Percentiles rank a stretch among this genome's conserved stretches.
phyloP scores from a whole-genome alignment of 2,888 invertebrate species.

The Morpho achilles region DNA sequence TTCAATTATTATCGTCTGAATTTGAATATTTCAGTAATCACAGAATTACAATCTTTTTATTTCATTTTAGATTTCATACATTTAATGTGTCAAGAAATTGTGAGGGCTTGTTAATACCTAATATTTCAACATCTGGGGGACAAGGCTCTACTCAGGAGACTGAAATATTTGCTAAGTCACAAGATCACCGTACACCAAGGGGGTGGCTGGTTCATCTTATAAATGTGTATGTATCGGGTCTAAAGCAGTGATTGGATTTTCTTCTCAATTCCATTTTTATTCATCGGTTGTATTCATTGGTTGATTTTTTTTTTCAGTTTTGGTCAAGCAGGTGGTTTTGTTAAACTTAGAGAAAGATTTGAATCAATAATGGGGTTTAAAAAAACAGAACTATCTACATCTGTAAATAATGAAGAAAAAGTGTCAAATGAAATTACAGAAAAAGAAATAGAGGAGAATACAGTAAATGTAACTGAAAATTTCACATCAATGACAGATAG shows the following conservation, averaged over 20 bases:
- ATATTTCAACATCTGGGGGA: conserved; percentile 66
- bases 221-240: conserved; percentile 80
- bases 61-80: conserved; percentile 85
- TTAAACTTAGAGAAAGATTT: conserved; percentile 90
- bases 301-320: conserved; percentile 76
- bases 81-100: conserved; percentile 89
- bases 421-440: conserved; percentile 60
- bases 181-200: conserved; percentile 90
- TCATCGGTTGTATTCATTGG: background rate
- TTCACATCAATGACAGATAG: conserved; percentile 32
- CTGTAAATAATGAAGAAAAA: conserved; percentile 63
- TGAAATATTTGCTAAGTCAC: conserved; percentile 83
- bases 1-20: background rate
- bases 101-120: conserved; percentile 74
- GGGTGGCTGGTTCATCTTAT: conserved; percentile 98
- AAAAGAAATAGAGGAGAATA: conserved; percentile 59
- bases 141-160: conserved; percentile 64
- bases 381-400: conserved; percentile 66
- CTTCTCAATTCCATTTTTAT: background rate
- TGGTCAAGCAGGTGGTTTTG: conserved; percentile 93
- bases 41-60: conserved; percentile 2
- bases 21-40: conserved; percentile 2
- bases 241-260: background rate
- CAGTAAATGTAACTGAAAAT: conserved; percentile 47
- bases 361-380: conserved; percentile 83